phyloP scores from a whole-genome alignment of 2,888 invertebrate genomes.

The Abscondita cerata region DNA sequence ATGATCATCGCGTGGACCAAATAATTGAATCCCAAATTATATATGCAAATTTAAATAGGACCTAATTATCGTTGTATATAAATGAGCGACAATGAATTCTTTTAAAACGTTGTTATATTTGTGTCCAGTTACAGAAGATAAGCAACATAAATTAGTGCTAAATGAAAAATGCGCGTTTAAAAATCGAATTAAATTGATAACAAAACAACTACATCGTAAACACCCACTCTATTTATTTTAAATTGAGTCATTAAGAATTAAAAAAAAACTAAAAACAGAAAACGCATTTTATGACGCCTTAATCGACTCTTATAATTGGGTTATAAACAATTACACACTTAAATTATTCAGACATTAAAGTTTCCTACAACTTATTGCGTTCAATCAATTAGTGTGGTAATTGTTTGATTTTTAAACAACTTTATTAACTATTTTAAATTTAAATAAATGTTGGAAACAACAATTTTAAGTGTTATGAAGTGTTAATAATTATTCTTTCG shows the following conservation, averaged over 20 bases:
- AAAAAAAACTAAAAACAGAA: slow-evolving; percentile 14
- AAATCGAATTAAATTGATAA: slow-evolving; percentile 27
- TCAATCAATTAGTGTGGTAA: too few species aligned
- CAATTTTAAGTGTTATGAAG: too few species aligned
- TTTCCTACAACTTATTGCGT: too few species aligned
- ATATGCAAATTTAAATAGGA: slow-evolving; percentile 34
- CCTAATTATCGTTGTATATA: slow-evolving; percentile 39
- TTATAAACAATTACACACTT: too few species aligned
- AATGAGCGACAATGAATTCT: slow-evolving; percentile 30
- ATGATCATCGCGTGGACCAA: slow-evolving; percentile 30
- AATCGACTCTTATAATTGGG: too few species aligned
- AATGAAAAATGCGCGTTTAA: slow-evolving; percentile 25
- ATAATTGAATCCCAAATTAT: slow-evolving; percentile 29
- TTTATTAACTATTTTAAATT: too few species aligned
- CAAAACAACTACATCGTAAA: slow-evolving; percentile 43
- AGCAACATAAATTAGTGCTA: slow-evolving; percentile 24
- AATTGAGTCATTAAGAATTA: slow-evolving; percentile 46
- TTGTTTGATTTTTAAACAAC: too few species aligned
- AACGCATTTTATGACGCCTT: too few species aligned
- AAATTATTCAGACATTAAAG: too few species aligned
- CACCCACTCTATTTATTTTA: slow-evolving; percentile 40
- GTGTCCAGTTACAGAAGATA: slow-evolving; percentile 22
- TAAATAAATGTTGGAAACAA: too few species aligned
- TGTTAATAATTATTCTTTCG: too few species aligned
- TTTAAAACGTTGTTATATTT: slow-evolving; percentile 28